These are phyloP conservation scores for Sepioteuthis lessoniana DNA, from an alignment of 2,888 invertebrate genomes.

Conservation along the genomic window DNA sequence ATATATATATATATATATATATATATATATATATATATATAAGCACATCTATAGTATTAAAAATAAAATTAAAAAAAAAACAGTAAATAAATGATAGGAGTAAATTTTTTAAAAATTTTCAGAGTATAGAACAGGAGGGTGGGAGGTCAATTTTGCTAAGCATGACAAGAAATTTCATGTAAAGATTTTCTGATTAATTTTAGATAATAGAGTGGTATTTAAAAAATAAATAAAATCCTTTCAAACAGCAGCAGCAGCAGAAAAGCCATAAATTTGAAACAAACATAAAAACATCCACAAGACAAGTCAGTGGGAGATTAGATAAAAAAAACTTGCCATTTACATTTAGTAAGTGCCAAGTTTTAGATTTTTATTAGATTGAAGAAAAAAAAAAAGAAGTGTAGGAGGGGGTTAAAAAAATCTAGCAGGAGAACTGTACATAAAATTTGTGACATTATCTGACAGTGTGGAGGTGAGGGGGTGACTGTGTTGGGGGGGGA, in stretches of 20 bases:
- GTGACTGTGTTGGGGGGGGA: neutral
- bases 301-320: neutral
- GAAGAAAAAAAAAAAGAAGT: neutral
- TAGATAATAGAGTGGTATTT: no score
- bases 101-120: no score
- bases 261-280: neutral
- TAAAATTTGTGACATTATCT: neutral
- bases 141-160: no score
- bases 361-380: slow-evolving; percentile 23
- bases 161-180: no score
- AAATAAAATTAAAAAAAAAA: no score
- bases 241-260: neutral
- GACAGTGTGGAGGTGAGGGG: neutral
- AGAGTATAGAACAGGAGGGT: no score
- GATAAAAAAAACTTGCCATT: neutral
- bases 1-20: no score
- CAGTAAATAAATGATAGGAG: no score
- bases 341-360: neutral
- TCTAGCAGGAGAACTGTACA: neutral
- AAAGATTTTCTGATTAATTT: no score
- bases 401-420: neutral
- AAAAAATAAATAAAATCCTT: no score
- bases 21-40: no score
- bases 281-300: neutral
- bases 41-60: no score